These are phyloP conservation scores for Aphelocoma coerulescens DNA, from an alignment of 2,113 vertebrate genomes.

Conservation along the genomic window DNA sequence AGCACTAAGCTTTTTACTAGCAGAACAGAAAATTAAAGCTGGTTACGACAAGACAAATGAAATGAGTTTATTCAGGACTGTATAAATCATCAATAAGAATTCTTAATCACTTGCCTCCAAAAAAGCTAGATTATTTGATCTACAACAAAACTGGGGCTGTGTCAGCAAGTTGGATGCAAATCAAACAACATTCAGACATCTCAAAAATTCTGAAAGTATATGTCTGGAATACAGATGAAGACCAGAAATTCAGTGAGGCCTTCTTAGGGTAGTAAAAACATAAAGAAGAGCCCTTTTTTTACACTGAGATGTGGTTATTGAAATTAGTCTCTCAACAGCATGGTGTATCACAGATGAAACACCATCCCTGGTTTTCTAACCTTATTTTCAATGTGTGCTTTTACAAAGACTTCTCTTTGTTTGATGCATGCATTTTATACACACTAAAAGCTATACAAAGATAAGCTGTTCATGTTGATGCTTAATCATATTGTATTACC, in stretches of 20 bases:
- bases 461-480: conserved; percentile 1
- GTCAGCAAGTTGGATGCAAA: conserved; percentile 56
- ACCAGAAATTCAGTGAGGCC: not conserved
- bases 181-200: conserved; percentile 46
- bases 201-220: conserved; percentile 23
- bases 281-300: not conserved
- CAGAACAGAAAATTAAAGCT: conserved; percentile 63
- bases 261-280: conserved; percentile 8
- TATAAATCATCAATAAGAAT: conserved; percentile 57
- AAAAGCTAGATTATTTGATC: conserved; percentile 58
- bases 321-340: not conserved
- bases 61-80: conserved; percentile 47
- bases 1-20: conserved; percentile 45
- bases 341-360: not conserved
- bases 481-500: not conserved
- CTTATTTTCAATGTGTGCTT: not conserved
- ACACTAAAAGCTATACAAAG: not conserved
- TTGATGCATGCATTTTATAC: not conserved
- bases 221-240: conserved; percentile 40
- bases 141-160: conserved; percentile 47
- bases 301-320: not conserved
- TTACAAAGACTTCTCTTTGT: not conserved
- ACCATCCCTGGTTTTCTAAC: not conserved
- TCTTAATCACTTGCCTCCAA: conserved; percentile 45
- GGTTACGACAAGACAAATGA: conserved; percentile 53